Conservation (phyloP, 2,113 vertebrate genomes). For the Antechinus stuartii region DNA sequence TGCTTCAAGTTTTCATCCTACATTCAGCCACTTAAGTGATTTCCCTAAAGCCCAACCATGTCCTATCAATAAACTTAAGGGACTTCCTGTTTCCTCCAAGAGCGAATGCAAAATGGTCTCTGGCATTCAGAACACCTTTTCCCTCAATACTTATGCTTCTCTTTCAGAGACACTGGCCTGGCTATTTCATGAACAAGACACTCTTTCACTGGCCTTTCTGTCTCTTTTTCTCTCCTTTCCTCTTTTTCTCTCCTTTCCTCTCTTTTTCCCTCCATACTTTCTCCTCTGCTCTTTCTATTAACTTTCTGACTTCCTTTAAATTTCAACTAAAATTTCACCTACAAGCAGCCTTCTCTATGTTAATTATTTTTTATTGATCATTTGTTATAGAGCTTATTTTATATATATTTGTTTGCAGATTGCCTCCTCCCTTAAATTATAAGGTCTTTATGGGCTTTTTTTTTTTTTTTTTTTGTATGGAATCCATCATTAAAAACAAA, state of each 20-base stretch:
- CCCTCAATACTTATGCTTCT: no score
- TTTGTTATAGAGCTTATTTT: neutral
- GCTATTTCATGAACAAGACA: neutral
- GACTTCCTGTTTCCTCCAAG: no score
- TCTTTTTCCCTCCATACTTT: neutral
- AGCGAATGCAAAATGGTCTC: neutral
- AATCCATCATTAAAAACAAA: no score
- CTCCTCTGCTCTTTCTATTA: neutral
- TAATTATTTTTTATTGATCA: neutral
- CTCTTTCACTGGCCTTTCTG: no score
- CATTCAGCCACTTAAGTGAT: neutral
- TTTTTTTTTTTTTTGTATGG: no score
- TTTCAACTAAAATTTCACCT: neutral
- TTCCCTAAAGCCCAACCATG: neutral
- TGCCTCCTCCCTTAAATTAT: neutral
- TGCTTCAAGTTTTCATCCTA: no score
- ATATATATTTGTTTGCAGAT: neutral
- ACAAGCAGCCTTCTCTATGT: neutral
- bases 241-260: no score
- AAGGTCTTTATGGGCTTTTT: neutral
- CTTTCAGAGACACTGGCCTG: neutral
- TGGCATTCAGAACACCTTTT: neutral
- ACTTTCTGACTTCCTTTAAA: neutral
- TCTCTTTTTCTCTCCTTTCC: no score
- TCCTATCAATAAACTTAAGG: no score